Percentiles rank a stretch among this genome's conserved stretches.
Conservation (phyloP, 1,140 invertebrate species). For the Ostrea edulis region DNA sequence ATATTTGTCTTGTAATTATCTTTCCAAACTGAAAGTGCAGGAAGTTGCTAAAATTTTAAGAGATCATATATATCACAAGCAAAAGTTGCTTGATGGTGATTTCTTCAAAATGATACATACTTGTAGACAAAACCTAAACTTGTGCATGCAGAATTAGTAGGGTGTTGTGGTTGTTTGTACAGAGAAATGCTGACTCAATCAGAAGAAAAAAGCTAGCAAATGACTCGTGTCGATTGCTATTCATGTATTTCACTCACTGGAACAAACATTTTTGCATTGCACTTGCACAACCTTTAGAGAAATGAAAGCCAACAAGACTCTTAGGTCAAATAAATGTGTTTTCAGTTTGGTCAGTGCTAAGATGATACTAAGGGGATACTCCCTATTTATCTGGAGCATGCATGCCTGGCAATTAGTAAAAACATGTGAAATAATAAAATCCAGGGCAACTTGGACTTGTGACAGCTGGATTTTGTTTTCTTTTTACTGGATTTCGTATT, state of each 20-base stretch:
- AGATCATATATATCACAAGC: neutral
- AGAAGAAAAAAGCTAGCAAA: too few relatives aligned
- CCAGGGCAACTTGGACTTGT: neutral
- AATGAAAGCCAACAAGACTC: too few relatives aligned
- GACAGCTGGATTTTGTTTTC: neutral
- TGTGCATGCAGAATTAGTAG: neutral
- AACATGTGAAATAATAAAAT: neutral
- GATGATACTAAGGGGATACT: neutral
- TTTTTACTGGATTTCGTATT: neutral
- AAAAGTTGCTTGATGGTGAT: neutral
- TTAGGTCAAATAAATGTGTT: too few relatives aligned
- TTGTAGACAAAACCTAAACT: neutral
- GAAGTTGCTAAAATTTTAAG: neutral
- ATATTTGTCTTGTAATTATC: neutral
- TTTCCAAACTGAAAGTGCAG: conserved; percentile 17
- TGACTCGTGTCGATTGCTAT: too few relatives aligned
- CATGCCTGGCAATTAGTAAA: neutral
- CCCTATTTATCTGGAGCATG: neutral
- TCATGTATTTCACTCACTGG: too few relatives aligned
- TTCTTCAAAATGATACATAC: neutral
- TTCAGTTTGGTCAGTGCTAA: too few relatives aligned
- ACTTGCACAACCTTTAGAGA: too few relatives aligned
- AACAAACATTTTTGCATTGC: too few relatives aligned
- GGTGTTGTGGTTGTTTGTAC: neutral
- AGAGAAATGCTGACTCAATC: too few relatives aligned